Evolutionary conservation across 2,888 invertebrate species (phyloP), one percentile per base, ranked within the genome.

Genomic region (Anorthoa munda): DNA sequence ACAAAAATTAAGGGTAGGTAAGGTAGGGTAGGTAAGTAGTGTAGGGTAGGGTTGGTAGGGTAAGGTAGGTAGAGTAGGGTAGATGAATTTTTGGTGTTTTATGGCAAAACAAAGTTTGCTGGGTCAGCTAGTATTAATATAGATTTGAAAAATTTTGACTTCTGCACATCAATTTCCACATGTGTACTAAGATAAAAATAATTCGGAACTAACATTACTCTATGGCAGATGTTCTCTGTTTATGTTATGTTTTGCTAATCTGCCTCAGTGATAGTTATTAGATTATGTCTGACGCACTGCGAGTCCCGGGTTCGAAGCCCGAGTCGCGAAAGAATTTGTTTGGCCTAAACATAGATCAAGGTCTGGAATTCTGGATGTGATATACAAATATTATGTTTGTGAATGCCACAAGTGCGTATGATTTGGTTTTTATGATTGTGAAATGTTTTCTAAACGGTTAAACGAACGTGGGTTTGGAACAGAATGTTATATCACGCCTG

Each of bases 141-240:
- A n/a, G n/a, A n/a, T n/a, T 31, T 31, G 31, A 7, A 7, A 31
- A 31, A 31, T 31, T 5, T 31, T 26, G 2, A 48, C 79, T 79
- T 70, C 74, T 78, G 82, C 23, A 11, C 1, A 5, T 18, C 0
- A 0, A 48, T 59, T 23, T 59, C 13, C 17, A 13, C 13, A 1
- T 13, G 5, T 17, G 5, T 63, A 55, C 46, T 18, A 58, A 75
- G 75, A 79, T 68, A 81, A 79, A 81, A 83, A 83, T 81, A 81
- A 83, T 79, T 75, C 18, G 46, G 12, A 67, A 74, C 64, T 39
- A 26, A 48, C 15, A 17, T 1, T 56, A 68, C 61, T 79, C 55
- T 26, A 70, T 61, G 48, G 79, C 83, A 83, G 75, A 75, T 79
- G 75, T 53, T 68, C 18, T 15, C n/a, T 81, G 79, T 83, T 79